A percentile compares a stretch with the other conserved stretches of the same genome.
phyloP scores from a whole-genome alignment of 2,888 invertebrate genomes.

The Bruchidius siliquastri region DNA sequence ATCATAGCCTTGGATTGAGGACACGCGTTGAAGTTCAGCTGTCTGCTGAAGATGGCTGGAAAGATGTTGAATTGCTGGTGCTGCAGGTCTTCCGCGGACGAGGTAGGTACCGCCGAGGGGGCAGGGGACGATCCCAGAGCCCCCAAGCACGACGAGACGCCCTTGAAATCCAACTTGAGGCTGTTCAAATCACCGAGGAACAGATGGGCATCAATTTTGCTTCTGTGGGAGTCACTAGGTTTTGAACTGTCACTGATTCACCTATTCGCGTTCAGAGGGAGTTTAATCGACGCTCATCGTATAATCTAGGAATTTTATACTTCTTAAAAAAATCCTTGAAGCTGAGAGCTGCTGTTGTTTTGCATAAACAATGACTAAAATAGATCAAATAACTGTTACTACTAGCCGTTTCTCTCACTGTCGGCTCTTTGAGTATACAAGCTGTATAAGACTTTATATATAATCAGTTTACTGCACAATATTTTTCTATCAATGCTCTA shows the following conservation, averaged over 20 bases:
- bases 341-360: no score
- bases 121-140: constrained; percentile 57
- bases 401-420: no score
- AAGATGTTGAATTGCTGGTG: constrained; percentile 88
- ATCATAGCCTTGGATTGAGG: constrained; percentile 69
- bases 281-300: not conserved
- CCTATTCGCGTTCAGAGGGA: not conserved
- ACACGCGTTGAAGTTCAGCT: constrained; percentile 73
- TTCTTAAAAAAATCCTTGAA: not conserved
- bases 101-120: constrained; percentile 43
- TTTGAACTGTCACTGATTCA: not conserved
- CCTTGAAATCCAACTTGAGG: constrained; percentile 83
- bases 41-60: constrained; percentile 85
- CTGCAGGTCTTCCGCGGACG: constrained; percentile 51
- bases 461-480: no score
- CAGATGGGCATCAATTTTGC: not conserved
- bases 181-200: constrained; percentile 33
- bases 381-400: no score
- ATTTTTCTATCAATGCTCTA: no score
- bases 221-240: not conserved
- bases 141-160: constrained; percentile 63
- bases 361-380: no score
- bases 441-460: no score
- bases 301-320: not conserved
- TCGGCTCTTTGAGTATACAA: no score